Evolutionary conservation across 1,140 invertebrate genomes (phyloP), one percentile per base, ranked within the genome.

Genomic region (Drosophila sp.): DNA sequence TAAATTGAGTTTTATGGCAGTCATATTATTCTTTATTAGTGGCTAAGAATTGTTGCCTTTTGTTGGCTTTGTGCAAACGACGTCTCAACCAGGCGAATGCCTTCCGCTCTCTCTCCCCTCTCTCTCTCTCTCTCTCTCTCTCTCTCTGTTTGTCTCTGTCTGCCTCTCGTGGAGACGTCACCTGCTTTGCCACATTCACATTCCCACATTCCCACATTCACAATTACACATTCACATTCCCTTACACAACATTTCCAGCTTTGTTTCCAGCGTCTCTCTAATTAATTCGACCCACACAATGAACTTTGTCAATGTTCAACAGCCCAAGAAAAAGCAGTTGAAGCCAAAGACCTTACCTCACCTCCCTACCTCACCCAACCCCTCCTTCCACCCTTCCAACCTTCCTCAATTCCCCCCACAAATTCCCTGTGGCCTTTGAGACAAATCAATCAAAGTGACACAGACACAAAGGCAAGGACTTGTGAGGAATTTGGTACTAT

Each of bases 21-120:
- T 89, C 82, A 82, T 87, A 87, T 87, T 89, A 87, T 87, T 87
- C 83, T 89, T 87, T 87, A 87, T 87, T 89, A 87, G 82, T 89
- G 82, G 82, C 65, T 77, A 87, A 87, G 83, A 87, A 87, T 89
- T 87, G 83, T 82, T 87, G 83, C 82, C 79, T 87, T 87, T 87
- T 82, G 75, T 79, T 89, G 78, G 78, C 82, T 89, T 87, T 87
- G 61, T 78, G 76, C 77, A 75, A 72, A 65, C 69, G 69, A 72
- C 53, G 61, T 65, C 69, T 72, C 51, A 65, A 72, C 61, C 51
- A 51, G 67, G 66, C 48, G 38, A 56, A 43, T 38, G 18, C 27
- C 41, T 11, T 13, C n/a, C 13, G 5, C 16, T 45, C 11, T 4
- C 32, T 46, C 25, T 3, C 54, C 54, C 2, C 41, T 13, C 43